phyloP scores from a whole-genome alignment of 2,797 vertebrate genomes.

The Microcaecilia unicolor region DNA sequence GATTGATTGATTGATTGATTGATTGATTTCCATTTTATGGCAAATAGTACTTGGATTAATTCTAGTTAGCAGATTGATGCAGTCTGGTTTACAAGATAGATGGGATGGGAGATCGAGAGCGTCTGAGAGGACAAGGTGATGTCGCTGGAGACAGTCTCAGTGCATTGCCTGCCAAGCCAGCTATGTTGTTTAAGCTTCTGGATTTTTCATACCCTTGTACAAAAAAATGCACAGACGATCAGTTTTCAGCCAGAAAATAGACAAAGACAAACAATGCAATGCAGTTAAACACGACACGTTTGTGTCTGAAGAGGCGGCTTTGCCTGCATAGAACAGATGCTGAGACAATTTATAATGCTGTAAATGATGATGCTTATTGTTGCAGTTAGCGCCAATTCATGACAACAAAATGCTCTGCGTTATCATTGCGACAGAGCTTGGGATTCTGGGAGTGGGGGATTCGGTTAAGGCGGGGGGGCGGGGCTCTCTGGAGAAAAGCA shows the following conservation, averaged over 20 bases:
- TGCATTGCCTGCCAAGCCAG: conserved; percentile 79
- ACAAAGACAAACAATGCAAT: conserved; percentile 69
- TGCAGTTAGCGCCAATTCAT: background rate
- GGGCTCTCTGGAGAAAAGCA: no score
- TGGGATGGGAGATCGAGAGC: conserved; percentile 84
- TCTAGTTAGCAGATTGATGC: conserved; percentile 41
- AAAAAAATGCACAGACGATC: conserved; percentile 72
- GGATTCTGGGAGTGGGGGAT: no score
- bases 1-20: conserved; percentile 42
- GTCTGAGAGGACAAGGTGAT: conserved; percentile 85
- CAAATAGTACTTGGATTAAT: conserved; percentile 41
- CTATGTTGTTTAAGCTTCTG: conserved; percentile 93
- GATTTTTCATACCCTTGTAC: conserved; percentile 93
- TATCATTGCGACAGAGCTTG: no score
- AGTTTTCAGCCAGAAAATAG: conserved; percentile 73
- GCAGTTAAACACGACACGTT: conserved; percentile 36
- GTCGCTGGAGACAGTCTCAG: conserved; percentile 85
- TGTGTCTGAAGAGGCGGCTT: conserved; percentile 18
- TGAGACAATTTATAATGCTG: conserved; percentile 24
- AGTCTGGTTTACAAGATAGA: conserved; percentile 79
- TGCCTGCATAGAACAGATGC: conserved; percentile 35
- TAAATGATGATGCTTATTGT: conserved; percentile 4
- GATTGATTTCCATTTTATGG: conserved; percentile 38
- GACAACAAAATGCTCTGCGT: background rate
- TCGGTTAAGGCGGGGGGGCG: no score